A percentile compares a stretch with the other conserved stretches of the same genome.
These are phyloP conservation scores for Phoeniculus purpureus DNA, from an alignment of 2,797 vertebrate species.

Conservation along the genomic window DNA sequence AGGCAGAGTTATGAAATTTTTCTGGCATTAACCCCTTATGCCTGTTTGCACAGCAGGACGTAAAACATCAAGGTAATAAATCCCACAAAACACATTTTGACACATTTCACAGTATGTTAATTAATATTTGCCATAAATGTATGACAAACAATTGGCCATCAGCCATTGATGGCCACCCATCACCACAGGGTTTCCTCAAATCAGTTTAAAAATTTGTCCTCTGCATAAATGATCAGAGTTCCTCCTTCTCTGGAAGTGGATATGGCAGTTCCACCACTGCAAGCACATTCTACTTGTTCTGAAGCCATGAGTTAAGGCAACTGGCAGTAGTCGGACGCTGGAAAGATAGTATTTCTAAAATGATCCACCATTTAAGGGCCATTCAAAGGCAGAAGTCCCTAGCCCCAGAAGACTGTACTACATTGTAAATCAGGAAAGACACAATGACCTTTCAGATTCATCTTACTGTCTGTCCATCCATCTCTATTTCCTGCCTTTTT, in stretches of 20 bases:
- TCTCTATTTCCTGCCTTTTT: not conserved
- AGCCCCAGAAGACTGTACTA: not conserved
- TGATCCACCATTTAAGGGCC: not conserved
- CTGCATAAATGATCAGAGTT: not conserved
- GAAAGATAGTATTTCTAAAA: not conserved
- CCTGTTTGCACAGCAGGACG: not conserved
- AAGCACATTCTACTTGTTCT: not conserved
- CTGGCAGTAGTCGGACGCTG: not conserved
- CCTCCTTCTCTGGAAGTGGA: not conserved
- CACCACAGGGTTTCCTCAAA: not conserved
- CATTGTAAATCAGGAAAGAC: not conserved
- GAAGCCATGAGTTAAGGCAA: not conserved
- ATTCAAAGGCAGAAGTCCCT: not conserved
- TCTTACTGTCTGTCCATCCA: not conserved
- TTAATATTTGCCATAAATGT: not conserved
- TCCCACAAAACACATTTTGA: not conserved
- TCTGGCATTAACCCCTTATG: not conserved
- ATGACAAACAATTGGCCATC: not conserved
- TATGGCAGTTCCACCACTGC: not conserved
- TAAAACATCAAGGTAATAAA: not conserved
- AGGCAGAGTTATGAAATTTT: not conserved
- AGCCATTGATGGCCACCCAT: not conserved
- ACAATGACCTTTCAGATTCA: not conserved
- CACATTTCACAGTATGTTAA: not conserved
- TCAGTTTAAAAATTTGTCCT: not conserved